Percentiles rank a stretch among this genome's conserved stretches.
These are phyloP conservation scores for Nannoperca australis DNA, from an alignment of 2,797 vertebrate species.

Conservation along the genomic window DNA sequence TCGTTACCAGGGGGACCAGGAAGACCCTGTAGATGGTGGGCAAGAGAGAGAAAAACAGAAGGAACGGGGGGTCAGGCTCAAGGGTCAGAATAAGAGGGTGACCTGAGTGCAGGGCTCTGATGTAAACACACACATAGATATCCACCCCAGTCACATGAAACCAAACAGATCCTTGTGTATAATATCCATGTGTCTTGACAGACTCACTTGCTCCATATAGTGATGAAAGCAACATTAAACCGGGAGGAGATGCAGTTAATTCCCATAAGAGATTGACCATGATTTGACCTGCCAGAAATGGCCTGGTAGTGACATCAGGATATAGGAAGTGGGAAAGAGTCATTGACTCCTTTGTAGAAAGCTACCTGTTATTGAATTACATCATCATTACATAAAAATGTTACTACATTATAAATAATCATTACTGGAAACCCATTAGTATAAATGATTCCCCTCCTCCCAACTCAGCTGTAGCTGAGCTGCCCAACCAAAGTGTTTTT, in stretches of 20 bases:
- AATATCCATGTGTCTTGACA: slow-evolving; percentile 37
- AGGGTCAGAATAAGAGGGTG: neutral
- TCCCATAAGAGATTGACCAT: neutral
- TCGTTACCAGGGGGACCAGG: slow-evolving; percentile 91
- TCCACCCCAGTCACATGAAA: neutral
- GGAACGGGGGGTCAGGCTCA: slow-evolving; percentile 30
- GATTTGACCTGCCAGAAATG: slow-evolving; percentile 30
- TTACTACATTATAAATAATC: neutral
- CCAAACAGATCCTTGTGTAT: neutral
- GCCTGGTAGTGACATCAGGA: slow-evolving; percentile 21
- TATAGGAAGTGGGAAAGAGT: slow-evolving; percentile 16
- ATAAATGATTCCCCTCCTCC: neutral
- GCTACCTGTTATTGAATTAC: neutral
- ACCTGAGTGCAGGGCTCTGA: neutral
- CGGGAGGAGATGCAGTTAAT: slow-evolving; percentile 1
- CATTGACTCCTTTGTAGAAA: neutral
- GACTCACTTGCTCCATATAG: slow-evolving; percentile 2
- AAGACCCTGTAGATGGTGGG: slow-evolving; percentile 84
- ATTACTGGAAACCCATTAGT: neutral
- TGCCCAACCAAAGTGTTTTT: too few relatives aligned
- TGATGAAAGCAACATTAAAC: slow-evolving; percentile 11
- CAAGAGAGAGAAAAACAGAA: neutral
- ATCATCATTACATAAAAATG: neutral
- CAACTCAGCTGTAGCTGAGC: neutral
- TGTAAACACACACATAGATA: neutral